Base-by-base conservation (phyloP, 2,888 invertebrate species). In the Spatulosminthurus flaviceps region DNA sequence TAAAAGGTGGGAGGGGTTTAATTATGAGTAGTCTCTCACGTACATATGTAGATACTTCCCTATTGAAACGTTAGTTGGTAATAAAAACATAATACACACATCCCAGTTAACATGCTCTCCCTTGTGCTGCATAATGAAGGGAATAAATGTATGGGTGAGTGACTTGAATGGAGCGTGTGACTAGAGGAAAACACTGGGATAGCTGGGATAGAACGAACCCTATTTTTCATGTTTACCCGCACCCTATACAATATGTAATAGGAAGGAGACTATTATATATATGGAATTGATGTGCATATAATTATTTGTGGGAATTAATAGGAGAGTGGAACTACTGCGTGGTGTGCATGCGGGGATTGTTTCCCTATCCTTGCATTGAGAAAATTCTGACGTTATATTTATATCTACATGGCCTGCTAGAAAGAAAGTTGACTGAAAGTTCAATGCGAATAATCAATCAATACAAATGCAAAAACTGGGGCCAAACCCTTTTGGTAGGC, bases 371-470 rank as follows among this genome's bases (percentile, higher is more conserved):
- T 2, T 51, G 51, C n/a, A n/a, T 51, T 51, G 5, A n/a, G 16
- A n/a, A 51, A 51, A 2, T 16, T 51, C 34, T 4, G 34, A 11
- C 51, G 7, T 41, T 51, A n/a, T 51, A 51, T n/a, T 51, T 51
- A 51, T 51, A 51, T 19, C n/a, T 19, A 11, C n/a, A n/a, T n/a
- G n/a, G n/a, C n/a, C n/a, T n/a, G n/a, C n/a, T n/a, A n/a, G n/a
- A n/a, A n/a, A 51, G 16, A 51, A 64, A 5, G 64, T 42, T 77
- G 67, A 69, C 66, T 64, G 64, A 69, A n/a, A n/a, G n/a, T 29
- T 51, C 69, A 78, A 71, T 78, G 78, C 78, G 72, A 78, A 78
- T 78, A 78, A 78, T 78, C 78, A 78, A 72, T 78, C 72, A 78
- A 78, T 78, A 72, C 64, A 66, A 61, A 71, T 72, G 71, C 71